These are phyloP conservation scores for Trinorchestia longiramus DNA, from an alignment of 1,140 invertebrate genomes.

Conservation along the genomic window DNA sequence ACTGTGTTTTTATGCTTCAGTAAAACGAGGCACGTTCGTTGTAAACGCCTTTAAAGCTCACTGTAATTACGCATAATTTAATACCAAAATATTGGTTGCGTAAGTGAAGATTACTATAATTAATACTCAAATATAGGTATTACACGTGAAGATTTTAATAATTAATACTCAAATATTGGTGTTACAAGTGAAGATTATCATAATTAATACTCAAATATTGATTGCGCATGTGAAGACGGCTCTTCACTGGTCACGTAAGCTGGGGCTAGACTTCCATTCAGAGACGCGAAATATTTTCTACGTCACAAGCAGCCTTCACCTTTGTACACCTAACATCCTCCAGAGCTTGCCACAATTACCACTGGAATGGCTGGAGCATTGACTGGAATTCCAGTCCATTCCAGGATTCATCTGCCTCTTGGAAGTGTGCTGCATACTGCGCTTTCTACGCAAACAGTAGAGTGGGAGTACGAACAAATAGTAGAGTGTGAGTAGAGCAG, in stretches of 20 bases:
- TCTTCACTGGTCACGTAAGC: neutral
- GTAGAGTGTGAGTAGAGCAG: neutral
- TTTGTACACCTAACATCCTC: neutral
- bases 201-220: neutral
- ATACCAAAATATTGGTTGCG: no score
- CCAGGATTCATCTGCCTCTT: conserved; percentile 13
- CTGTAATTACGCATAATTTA: no score
- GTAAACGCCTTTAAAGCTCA: neutral
- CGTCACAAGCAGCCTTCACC: neutral
- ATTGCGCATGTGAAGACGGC: neutral
- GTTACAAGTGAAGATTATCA: no score
- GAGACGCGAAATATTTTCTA: neutral
- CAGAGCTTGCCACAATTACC: neutral
- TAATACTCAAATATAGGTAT: no score
- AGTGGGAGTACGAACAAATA: neutral
- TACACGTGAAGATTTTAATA: no score
- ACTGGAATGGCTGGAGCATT: conserved; percentile 14
- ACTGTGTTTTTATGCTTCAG: neutral
- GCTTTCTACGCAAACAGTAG: neutral
- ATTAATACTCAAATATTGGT: no score
- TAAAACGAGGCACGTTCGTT: neutral
- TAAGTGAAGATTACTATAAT: no score
- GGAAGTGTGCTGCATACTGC: neutral
- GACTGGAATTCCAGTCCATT: neutral
- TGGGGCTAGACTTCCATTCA: neutral